phyloP scores from a whole-genome alignment of 1,140 invertebrate species.

The Brachionus manjavacas region DNA sequence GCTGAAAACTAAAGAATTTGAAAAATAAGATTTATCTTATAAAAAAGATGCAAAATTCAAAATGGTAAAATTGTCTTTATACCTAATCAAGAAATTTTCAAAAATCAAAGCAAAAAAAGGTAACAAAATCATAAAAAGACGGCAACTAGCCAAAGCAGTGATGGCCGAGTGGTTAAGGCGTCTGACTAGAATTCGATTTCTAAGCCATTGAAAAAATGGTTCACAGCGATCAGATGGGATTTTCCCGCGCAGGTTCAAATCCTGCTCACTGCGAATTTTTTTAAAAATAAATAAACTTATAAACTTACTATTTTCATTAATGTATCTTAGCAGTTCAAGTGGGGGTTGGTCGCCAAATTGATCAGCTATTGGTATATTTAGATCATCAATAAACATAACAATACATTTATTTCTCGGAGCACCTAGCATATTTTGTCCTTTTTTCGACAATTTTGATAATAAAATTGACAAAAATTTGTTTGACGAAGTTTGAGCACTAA shows the following conservation, averaged over 20 bases:
- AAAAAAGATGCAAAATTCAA: no score
- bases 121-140: no score
- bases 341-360: slow-evolving; percentile 77
- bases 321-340: slow-evolving; percentile 70
- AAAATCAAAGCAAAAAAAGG: no score
- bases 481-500: slow-evolving; percentile 63
- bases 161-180: not conserved
- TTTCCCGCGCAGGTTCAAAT: not conserved
- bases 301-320: slow-evolving; percentile 30
- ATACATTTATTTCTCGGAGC: slow-evolving; percentile 71
- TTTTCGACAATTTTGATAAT: slow-evolving; percentile 72
- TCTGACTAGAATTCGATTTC: not conserved
- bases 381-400: slow-evolving; percentile 78
- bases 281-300: not conserved
- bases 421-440: slow-evolving; percentile 72
- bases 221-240: not conserved
- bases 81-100: no score
- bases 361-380: slow-evolving; percentile 80
- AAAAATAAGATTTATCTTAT: no score
- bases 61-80: no score
- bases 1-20: no score
- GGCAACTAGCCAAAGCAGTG: not conserved
- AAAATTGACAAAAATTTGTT: slow-evolving; percentile 68
- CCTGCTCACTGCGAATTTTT: slow-evolving; percentile 5
- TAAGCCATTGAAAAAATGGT: not conserved